Evolutionary conservation across 2,888 invertebrate species (phyloP), one percentile per base, ranked within the genome.

Genomic region (Epinotia brunnichana): DNA sequence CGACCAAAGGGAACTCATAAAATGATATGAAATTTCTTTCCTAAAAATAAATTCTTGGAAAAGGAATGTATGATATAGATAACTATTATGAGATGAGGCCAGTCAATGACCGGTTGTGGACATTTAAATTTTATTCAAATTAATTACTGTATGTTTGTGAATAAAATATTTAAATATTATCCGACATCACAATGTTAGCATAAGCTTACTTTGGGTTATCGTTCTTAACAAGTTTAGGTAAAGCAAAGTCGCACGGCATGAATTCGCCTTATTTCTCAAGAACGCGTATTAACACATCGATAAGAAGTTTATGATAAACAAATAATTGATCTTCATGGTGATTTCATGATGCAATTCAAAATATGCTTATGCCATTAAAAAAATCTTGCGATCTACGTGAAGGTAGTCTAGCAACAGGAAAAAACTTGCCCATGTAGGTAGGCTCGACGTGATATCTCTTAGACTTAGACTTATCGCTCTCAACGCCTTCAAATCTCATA

Each of bases 401-500:
- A 54, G 64, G 64, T 54, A 64, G 64, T 21, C 35, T 17, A 11
- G 19, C 15, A 64, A 54, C 17, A 19, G 13, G 35, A 21, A 41
- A 64, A 53, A 54, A 67, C 19, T 57, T 57, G n/a, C 39, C 15
- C 54, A 29, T 15, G 29, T 44, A 57, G 57, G 44, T 39, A 66
- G 56, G 17, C 66, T 57, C 44, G 70, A 70, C 57, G 56, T 39
- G 70, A 39, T 62, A 19, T 57, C 61, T 61, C 48, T 54, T 54
- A 67, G 62, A 56, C 48, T 54, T 54, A 67, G 62, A 56, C 74
- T 74, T 70, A 70, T 67, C 57, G 53, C 44, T 70, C 64, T 67
- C 67, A 70, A 67, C 70, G 70, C 63, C 73, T 69, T 57, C 70
- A 60, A 74, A 71, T 70, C 70, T 75, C 74, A 77, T 77, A 62